Percentiles rank a stretch among this genome's conserved stretches.
phyloP scores from a whole-genome alignment of 2,888 invertebrate species.

The Drosophila atripex region DNA sequence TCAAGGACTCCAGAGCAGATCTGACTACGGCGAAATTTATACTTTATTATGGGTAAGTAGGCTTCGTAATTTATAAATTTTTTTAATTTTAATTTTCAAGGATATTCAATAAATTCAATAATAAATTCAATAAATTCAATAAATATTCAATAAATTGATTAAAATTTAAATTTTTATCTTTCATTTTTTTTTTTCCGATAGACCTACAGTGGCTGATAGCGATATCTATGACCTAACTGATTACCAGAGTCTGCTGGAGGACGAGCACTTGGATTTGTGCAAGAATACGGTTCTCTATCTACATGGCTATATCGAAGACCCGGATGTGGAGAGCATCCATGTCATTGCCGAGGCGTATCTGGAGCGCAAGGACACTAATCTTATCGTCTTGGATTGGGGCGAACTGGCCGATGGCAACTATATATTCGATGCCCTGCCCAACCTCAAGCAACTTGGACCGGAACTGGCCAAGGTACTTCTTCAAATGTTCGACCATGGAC shows the following conservation, averaged over 20 bases:
- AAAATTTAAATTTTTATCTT: not conserved
- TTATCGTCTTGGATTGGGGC: conserved; percentile 82
- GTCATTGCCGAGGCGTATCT: conserved; percentile 83
- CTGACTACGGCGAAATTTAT: conserved; percentile 84
- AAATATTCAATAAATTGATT: not conserved
- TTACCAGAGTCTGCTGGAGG: conserved; percentile 66
- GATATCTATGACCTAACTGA: conserved; percentile 76
- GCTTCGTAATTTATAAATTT: too few species aligned
- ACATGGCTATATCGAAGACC: conserved; percentile 86
- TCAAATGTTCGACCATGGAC: conserved; percentile 79
- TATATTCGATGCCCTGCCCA: conserved; percentile 82
- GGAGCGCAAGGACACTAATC: conserved; percentile 79
- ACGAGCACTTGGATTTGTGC: conserved; percentile 81
- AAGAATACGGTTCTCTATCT: conserved; percentile 86
- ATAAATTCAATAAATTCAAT: too few species aligned
- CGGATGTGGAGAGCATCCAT: conserved; percentile 86
- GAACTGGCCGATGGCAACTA: conserved; percentile 83
- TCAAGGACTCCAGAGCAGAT: conserved; percentile 84
- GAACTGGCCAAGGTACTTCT: conserved; percentile 78
- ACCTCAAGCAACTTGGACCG: conserved; percentile 80
- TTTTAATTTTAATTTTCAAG: too few species aligned
- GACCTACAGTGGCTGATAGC: conserved; percentile 78
- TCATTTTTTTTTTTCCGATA: conserved; percentile 40
- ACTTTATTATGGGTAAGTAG: conserved; percentile 77
- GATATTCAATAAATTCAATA: too few species aligned